Evolutionary conservation across 2,888 invertebrate species (phyloP).

Genomic region (Endomychus coccineus): DNA sequence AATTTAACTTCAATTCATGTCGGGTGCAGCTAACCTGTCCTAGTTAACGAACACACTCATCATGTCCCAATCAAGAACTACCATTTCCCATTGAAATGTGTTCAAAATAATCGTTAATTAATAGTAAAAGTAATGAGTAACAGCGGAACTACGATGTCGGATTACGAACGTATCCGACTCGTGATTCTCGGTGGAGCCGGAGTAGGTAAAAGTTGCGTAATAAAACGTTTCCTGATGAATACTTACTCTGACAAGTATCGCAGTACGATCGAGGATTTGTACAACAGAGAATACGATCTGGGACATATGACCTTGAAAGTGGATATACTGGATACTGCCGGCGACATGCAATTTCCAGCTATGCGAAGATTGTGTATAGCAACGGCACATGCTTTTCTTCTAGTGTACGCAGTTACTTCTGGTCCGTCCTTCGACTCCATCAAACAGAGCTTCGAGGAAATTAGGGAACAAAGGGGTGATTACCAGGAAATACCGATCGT

Average conservation of each 20-base stretch:
- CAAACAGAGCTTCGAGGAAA: constrained; percentile 72
- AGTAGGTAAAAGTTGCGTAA: constrained; percentile 80
- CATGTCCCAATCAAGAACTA: too few relatives aligned
- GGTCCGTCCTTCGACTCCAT: constrained; percentile 64
- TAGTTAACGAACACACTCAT: too few relatives aligned
- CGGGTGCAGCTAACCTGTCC: too few relatives aligned
- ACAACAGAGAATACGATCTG: constrained; percentile 75
- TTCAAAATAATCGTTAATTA: too few relatives aligned
- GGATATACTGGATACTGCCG: constrained; percentile 75
- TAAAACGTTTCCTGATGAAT: constrained; percentile 72
- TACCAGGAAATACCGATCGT: constrained; percentile 75
- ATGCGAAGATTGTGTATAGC: constrained; percentile 83
- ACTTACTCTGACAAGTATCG: constrained; percentile 74
- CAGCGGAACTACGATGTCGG: too few relatives aligned
- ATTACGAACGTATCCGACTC: constrained; percentile 71
- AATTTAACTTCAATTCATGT: too few relatives aligned
- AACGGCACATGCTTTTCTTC: constrained; percentile 79
- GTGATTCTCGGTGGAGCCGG: constrained; percentile 75
- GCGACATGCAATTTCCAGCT: constrained; percentile 84
- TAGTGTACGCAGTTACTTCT: constrained; percentile 77
- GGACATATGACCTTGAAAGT: constrained; percentile 69
- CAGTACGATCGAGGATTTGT: constrained; percentile 83
- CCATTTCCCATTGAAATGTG: too few relatives aligned
- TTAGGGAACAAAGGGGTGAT: constrained; percentile 71
- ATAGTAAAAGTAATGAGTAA: too few relatives aligned